phyloP scores from a whole-genome alignment of 1,140 invertebrate genomes.

The Tribolium madens region DNA sequence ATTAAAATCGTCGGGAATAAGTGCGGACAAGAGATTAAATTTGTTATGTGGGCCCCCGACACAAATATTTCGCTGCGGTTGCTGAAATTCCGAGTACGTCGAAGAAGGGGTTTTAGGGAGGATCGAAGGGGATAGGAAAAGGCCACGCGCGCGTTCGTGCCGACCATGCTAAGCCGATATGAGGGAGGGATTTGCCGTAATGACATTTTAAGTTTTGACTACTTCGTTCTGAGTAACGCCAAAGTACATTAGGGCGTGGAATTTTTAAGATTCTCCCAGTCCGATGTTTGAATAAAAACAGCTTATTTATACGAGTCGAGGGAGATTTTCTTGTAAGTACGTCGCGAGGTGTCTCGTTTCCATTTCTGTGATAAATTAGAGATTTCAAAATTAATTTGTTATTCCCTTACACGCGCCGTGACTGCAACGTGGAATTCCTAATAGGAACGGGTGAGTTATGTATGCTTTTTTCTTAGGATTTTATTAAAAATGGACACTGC shows the following conservation, averaged over 20 bases:
- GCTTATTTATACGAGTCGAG: constrained; percentile 17
- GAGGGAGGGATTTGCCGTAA: constrained; percentile 44
- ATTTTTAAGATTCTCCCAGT: constrained; percentile 8
- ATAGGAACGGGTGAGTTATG: constrained; percentile 25
- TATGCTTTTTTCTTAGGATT: constrained; percentile 13
- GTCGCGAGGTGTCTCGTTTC: not conserved
- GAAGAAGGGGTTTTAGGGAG: constrained; percentile 14
- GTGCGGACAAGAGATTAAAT: constrained; percentile 38
- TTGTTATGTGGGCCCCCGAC: constrained; percentile 23
- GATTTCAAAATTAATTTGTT: constrained; percentile 39
- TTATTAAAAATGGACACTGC: not conserved
- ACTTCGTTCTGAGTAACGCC: constrained; percentile 38
- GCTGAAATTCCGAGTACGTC: constrained; percentile 39
- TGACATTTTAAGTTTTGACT: constrained; percentile 49
- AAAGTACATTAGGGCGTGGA: constrained; percentile 40
- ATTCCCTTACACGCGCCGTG: not conserved
- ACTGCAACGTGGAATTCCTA: constrained; percentile 5
- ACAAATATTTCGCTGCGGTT: constrained; percentile 38
- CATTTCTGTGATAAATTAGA: constrained; percentile 30
- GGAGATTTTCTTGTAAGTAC: not conserved
- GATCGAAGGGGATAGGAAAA: constrained; percentile 36
- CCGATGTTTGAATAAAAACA: constrained; percentile 32
- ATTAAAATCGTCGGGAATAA: constrained; percentile 31
- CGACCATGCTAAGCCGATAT: constrained; percentile 41
- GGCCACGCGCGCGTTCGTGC: constrained; percentile 41